Base-by-base conservation (phyloP, 1,140 invertebrate genomes). In the Schlechtendalia chinensis region DNA sequence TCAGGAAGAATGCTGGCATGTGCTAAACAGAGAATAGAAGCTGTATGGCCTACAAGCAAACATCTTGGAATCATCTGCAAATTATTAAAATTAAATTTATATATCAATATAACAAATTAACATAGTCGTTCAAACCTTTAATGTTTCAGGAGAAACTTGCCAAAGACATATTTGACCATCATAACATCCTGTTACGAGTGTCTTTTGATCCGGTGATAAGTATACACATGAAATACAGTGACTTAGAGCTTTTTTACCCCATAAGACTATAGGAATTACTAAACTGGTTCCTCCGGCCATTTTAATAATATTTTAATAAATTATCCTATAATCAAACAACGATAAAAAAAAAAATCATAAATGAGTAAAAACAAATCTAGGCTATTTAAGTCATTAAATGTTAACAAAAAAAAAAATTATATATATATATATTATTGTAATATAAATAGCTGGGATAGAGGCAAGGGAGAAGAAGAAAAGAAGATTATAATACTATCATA, bases 121-220 rank as follows among this genome's bases (percentile, higher is more conserved):
- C 47, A 45, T 24, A 50, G 29, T 82, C 32, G 27, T 59, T 22
- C 54, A 82, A 85, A 90, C 89, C 87, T 90, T 89, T 65, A 95
- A 85, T 5, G 91, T 92, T 82, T 91, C 91, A 5, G 93, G 92
- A 83, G 95, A 91, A 24, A 98, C 93, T 87, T 95, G 91, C 98
- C 98, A 99, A 24, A 99, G 89, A 85, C 96, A 96, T 84, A 99
- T 96, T 86, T 99, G 97, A 32, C 98, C 98, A 89, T 99, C 97
- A 84, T 97, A 94, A 85, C 95, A 98, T 53, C 97, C 98, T 29
- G 98, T 99, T 3, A 98, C 92, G 80, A 99, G 89, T 24, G 94
- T 97, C 85, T 91, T 92, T 85, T 97, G 93, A 88, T 98, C 95
- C 81, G 92, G 89, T 6, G 97, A 97, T 71, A 98, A 88, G 84